Evolutionary conservation across 2,113 vertebrate genomes (phyloP), one percentile per base, ranked within the genome.

Genomic region (Hippoglossus stenolepis): DNA sequence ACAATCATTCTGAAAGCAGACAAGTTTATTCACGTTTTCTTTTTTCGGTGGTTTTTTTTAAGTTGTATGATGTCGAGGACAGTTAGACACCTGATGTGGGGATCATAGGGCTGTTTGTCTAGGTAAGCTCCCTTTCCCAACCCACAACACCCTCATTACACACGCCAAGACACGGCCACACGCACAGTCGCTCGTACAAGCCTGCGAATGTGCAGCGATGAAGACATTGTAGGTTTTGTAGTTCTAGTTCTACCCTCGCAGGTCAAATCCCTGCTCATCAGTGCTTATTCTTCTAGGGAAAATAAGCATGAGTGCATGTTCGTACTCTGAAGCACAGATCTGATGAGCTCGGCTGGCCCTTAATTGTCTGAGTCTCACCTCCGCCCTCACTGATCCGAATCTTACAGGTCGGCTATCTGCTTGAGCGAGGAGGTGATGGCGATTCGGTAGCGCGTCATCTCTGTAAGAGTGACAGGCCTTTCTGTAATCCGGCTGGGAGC

Each of bases 71-170:
- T 73, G 65, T 67, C 73, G 47, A 85, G 43, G 43, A 81, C 31
- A 75, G 65, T 70, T 70, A 80, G 67, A 72, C 84, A 86, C 84
- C 79, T 88, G 77, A 85, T 80, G 79, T 82, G 69, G 47, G 57
- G 81, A 85, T 88, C 80, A 85, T 83, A 84, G 77, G 73, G 72
- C 43, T 65, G 75, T 80, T 87, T 89, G 86, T 80, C 73, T 88
- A 73, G 79, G 75, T 85, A 82, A 86, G 73, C 80, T 70, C 69
- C 38, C 56, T 67, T 71, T 80, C 82, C 84, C 82, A 73, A 70
- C 88, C 90, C 85, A 79, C 73, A 87, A 89, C 89, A 82, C 64
- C 59, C 72, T 91, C 87, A 90, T 90, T 73, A 89, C 90, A 86
- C 84, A 91, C 62, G 47, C 83, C 51, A n/a, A 76, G 78, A 75